A percentile compares a stretch with the other conserved stretches of the same genome.
Evolutionary conservation across 2,113 vertebrate genomes (phyloP).

Genomic region (Meles meles): DNA sequence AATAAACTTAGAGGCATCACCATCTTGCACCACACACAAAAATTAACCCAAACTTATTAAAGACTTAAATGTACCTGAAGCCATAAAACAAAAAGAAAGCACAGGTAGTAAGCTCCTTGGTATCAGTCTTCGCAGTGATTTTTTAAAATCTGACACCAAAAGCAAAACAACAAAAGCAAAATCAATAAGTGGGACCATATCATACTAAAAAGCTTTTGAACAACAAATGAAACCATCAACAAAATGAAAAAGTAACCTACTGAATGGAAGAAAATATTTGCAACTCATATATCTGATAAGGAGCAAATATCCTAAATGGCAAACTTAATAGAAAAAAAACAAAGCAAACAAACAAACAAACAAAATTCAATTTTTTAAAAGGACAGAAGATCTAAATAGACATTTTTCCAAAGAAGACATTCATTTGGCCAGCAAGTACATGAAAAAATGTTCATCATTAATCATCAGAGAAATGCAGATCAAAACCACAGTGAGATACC

Average conservation of each 20-base stretch:
- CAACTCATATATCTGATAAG: neutral
- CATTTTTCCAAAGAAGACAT: neutral
- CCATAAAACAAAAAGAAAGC: neutral
- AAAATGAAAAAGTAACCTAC: neutral
- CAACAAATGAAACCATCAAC: neutral
- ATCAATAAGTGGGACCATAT: neutral
- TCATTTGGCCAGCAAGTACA: neutral
- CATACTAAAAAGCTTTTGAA: neutral
- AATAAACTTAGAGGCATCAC: neutral
- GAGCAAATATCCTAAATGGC: neutral
- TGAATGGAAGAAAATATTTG: neutral
- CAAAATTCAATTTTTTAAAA: neutral
- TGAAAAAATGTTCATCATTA: neutral
- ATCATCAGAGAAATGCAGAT: neutral
- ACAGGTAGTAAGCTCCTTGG: neutral
- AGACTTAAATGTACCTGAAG: neutral
- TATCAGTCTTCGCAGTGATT: neutral
- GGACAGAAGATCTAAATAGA: neutral
- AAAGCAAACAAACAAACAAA: no score
- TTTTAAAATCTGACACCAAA: neutral
- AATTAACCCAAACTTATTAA: neutral
- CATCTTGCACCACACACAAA: neutral
- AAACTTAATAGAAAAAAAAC: no score
- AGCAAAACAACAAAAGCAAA: neutral
- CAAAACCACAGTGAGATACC: neutral